Conservation (phyloP, 2,797 vertebrate species). For the Eupleurogrammus muticus region DNA sequence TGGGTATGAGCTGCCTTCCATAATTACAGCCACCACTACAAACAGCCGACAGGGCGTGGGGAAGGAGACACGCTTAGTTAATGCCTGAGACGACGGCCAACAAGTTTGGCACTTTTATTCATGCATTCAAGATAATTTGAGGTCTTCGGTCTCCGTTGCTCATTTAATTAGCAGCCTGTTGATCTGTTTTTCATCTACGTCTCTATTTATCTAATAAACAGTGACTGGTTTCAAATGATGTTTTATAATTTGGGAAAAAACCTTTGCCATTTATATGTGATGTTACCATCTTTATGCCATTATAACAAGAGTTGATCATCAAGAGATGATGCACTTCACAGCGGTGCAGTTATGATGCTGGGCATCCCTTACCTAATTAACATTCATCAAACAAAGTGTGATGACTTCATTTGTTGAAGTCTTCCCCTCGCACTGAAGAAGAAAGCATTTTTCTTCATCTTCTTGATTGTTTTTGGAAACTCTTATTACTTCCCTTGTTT, state of each 20-base stretch:
- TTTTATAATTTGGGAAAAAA: slow-evolving; percentile 6
- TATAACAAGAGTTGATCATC: slow-evolving; percentile 14
- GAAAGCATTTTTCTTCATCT: slow-evolving; percentile 3
- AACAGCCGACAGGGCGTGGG: slow-evolving; percentile 70
- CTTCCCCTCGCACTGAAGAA: not conserved
- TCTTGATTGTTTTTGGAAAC: slow-evolving; percentile 23
- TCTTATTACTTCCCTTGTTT: slow-evolving; percentile 9
- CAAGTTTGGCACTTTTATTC: slow-evolving; percentile 62
- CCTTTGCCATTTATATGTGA: slow-evolving; percentile 3
- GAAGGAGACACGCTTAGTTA: slow-evolving; percentile 78
- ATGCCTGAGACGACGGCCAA: slow-evolving; percentile 63
- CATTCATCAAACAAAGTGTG: slow-evolving; percentile 42
- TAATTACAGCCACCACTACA: slow-evolving; percentile 80
- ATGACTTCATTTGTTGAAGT: slow-evolving; percentile 41
- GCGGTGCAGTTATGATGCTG: not conserved
- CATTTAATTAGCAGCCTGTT: not conserved
- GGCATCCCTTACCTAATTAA: slow-evolving; percentile 30
- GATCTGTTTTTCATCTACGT: not conserved
- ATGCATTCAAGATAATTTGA: slow-evolving; percentile 35
- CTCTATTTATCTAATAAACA: not conserved
- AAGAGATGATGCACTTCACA: not conserved
- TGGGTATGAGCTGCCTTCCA: slow-evolving; percentile 52
- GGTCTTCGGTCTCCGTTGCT: not conserved
- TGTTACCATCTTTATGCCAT: slow-evolving; percentile 7
- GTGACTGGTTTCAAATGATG: not conserved